These are phyloP conservation scores for Dufourea novaeangliae DNA, from an alignment of 1,140 invertebrate species.

Conservation along the genomic window DNA sequence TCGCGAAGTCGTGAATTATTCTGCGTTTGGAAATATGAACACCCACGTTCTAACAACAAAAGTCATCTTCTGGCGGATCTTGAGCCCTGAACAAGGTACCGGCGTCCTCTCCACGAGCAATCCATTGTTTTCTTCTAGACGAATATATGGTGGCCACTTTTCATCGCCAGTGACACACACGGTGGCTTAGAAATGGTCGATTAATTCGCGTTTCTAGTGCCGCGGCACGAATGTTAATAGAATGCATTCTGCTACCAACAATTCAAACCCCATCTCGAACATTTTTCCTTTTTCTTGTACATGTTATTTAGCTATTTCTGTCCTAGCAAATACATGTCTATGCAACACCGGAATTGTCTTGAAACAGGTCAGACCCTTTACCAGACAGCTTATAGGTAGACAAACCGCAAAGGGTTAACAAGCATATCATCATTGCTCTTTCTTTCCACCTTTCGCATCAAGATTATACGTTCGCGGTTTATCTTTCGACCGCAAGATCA, in stretches of 20 bases:
- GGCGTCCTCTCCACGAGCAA: background rate
- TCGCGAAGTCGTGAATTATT: background rate
- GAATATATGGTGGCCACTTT: background rate
- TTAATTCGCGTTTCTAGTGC: conserved; percentile 3
- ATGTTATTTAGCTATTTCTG: too few relatives aligned
- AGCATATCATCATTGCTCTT: background rate
- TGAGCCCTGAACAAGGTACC: background rate
- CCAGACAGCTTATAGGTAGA: background rate
- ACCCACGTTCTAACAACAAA: background rate
- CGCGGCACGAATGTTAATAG: background rate
- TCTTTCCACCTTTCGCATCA: background rate
- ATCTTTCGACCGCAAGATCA: background rate
- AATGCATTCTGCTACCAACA: too few relatives aligned
- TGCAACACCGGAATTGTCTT: too few relatives aligned
- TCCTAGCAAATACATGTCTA: too few relatives aligned
- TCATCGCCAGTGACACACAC: conserved; percentile 5
- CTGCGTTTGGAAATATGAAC: background rate
- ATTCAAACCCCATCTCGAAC: too few relatives aligned
- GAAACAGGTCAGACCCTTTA: background rate
- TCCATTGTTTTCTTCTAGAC: conserved; percentile 3
- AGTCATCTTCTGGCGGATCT: background rate
- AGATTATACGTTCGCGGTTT: background rate
- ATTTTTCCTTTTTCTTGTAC: background rate
- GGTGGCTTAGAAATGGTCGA: background rate
- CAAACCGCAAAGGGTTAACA: background rate